These are phyloP conservation scores for Gymnodraco acuticeps DNA, from an alignment of 2,797 vertebrate species.

Conservation along the genomic window DNA sequence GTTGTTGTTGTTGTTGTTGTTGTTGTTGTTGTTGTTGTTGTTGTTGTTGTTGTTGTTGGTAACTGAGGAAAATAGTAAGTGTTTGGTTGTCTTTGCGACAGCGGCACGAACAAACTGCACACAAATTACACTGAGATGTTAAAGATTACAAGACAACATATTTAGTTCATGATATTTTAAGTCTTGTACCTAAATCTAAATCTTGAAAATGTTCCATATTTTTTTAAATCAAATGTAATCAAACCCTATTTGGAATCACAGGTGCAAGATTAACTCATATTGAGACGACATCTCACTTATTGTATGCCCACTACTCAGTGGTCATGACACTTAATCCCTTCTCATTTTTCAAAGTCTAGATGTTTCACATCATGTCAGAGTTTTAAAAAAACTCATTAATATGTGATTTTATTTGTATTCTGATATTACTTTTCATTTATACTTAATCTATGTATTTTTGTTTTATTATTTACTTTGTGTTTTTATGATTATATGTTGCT, in stretches of 20 bases:
- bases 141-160: constrained; percentile 23
- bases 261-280: not conserved
- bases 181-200: not conserved
- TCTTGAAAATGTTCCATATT: not conserved
- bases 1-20: no score
- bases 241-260: not conserved
- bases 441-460: no score
- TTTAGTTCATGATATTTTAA: not conserved
- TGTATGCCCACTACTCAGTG: not conserved
- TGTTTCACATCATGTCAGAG: no score
- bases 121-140: constrained; percentile 36
- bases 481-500: no score
- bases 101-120: not conserved
- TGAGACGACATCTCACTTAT: not conserved
- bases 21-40: no score
- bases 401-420: no score
- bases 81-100: no score
- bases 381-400: no score
- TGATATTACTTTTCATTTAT: no score
- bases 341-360: not conserved
- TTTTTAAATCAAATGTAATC: not conserved
- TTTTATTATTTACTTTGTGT: no score
- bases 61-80: no score
- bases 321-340: not conserved
- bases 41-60: no score